Evolutionary conservation across 1,140 invertebrate species (phyloP), one percentile per base, ranked within the genome.

Genomic region (Aphaenogaster floridana): DNA sequence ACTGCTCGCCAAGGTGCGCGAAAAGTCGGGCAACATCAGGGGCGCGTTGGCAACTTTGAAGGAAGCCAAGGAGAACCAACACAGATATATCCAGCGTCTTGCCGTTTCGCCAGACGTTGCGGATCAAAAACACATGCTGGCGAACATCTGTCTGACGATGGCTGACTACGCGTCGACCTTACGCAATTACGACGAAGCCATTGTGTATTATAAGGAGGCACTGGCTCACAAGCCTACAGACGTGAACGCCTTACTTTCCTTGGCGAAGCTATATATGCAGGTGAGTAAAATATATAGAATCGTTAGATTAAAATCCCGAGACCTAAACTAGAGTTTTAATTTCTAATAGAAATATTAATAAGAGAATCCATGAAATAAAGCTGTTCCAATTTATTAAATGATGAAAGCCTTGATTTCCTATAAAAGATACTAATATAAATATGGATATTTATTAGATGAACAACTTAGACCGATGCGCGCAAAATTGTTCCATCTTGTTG

Each of bases 261-360:
- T 99, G 42, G 98, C 98, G 1, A 98, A 98, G 91, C 95, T 99
- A 3, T 98, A 98, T 92, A 97, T 99, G 96, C 97, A 98, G 94
- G 97, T 97, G 39, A 81, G 63, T 66, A 59, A 28, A 17, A 21
- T 34, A 28, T n/a, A 81, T 61, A 36, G 17, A 69, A 34, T 59
- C 0, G 0, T 48, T 89, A 57, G 34, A 74, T n/a, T 2, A 6
- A 64, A 78, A 85, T 50, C 28, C 52, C 79, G 3, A 28, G 36
- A 7, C 52, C 48, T 48, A 28, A 48, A 39, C 21, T 59, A 45
- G 9, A 15, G 1, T 64, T 3, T 71, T 39, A 28, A 39, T 71
- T 45, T 54, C 1, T 83, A 17, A 72, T 48, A 5, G 2, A 57
- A 57, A 63, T 63, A 63, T 48, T 48, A 78, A n/a, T 17, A 5